phyloP scores from a whole-genome alignment of 2,113 vertebrate species.

The Istiophorus platypterus region DNA sequence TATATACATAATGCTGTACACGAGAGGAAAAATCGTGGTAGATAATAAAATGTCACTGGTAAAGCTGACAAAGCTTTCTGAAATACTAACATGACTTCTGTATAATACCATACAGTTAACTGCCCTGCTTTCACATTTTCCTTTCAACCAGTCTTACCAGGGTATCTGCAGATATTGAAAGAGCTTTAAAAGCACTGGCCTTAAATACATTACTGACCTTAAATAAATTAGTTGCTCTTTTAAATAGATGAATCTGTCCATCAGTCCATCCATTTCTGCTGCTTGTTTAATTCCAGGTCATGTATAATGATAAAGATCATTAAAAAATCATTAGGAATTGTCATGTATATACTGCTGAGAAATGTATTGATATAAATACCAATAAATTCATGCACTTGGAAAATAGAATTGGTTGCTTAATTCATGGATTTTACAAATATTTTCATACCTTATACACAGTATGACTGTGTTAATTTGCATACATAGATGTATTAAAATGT shows the following conservation, averaged over 20 bases:
- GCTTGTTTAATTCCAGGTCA: neutral
- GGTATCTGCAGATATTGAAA: neutral
- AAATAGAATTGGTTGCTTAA: neutral
- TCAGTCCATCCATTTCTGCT: neutral
- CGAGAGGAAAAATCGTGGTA: neutral
- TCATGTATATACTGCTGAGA: neutral
- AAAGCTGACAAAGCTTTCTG: neutral
- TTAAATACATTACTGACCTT: neutral
- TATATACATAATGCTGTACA: neutral
- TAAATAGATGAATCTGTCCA: neutral
- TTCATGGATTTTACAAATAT: neutral
- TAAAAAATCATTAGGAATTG: neutral
- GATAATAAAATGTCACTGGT: constrained; percentile 8
- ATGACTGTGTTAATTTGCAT: neutral
- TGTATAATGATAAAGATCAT: neutral
- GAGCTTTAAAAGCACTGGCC: neutral
- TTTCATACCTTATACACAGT: neutral
- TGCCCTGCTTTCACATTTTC: constrained; percentile 1
- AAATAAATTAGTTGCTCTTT: neutral
- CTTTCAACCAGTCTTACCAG: neutral
- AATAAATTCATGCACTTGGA: neutral
- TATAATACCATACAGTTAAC: neutral
- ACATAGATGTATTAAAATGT: neutral
- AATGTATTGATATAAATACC: neutral
- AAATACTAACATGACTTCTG: neutral